phyloP scores from a whole-genome alignment of 2,113 vertebrate species.

The Nymphicus hollandicus region DNA sequence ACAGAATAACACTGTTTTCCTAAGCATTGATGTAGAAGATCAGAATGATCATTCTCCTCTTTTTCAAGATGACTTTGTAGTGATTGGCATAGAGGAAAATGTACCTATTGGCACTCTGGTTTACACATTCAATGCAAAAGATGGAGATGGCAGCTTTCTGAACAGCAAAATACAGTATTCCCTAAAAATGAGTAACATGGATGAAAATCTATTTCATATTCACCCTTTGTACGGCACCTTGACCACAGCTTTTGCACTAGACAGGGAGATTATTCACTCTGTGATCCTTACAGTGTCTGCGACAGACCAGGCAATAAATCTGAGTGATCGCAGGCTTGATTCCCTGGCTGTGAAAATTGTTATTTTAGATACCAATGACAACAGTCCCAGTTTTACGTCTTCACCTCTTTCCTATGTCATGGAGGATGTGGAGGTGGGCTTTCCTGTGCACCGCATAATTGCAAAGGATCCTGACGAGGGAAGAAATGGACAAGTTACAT shows the following conservation, averaged over 20 bases:
- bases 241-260: constrained; percentile 75
- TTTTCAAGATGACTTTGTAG: constrained; percentile 82
- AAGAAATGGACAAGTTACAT: constrained; percentile 79
- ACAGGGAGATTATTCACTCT: constrained; percentile 75
- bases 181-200: constrained; percentile 54
- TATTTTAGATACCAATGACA: constrained; percentile 89
- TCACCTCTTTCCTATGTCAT: constrained; percentile 50
- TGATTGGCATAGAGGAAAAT: constrained; percentile 82
- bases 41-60: constrained; percentile 85
- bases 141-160: constrained; percentile 81
- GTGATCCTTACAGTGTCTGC: constrained; percentile 81
- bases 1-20: constrained; percentile 66
- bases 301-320: constrained; percentile 76
- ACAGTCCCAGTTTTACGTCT: constrained; percentile 82
- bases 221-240: constrained; percentile 80
- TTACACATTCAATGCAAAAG: constrained; percentile 84
- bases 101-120: constrained; percentile 76
- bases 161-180: constrained; percentile 85
- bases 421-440: constrained; percentile 82
- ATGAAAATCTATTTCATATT: constrained; percentile 79
- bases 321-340: constrained; percentile 65
- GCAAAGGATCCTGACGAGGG: constrained; percentile 85
- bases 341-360: constrained; percentile 80
- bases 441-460: constrained; percentile 77
- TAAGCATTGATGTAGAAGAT: constrained; percentile 84